phyloP scores from a whole-genome alignment of 1,140 invertebrate genomes.

The Zaprionus gabonicus region DNA sequence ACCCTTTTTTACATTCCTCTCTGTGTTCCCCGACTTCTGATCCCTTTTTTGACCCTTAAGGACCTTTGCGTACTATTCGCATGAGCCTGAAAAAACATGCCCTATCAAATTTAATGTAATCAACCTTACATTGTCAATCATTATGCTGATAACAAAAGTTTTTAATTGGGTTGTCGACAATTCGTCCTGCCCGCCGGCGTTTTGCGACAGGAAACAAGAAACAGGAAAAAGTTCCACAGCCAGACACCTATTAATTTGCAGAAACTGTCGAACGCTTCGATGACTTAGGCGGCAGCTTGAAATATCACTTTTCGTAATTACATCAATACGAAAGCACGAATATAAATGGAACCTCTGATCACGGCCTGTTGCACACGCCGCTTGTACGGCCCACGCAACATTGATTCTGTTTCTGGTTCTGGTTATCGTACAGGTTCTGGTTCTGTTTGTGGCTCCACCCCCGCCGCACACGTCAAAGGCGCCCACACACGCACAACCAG shows the following conservation, averaged over 20 bases:
- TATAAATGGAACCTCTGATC: conserved; percentile 38
- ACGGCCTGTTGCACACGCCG: conserved; percentile 39
- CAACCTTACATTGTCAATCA: conserved; percentile 64
- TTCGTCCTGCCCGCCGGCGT: conserved; percentile 15
- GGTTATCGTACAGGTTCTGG: neutral
- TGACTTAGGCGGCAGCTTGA: conserved; percentile 16
- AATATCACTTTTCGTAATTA: conserved; percentile 37
- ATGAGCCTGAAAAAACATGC: neutral
- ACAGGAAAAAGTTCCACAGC: neutral
- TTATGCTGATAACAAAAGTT: conserved; percentile 70
- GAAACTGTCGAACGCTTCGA: conserved; percentile 11
- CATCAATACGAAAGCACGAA: conserved; percentile 28
- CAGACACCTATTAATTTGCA: neutral
- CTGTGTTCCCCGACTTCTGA: neutral
- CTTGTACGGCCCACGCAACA: conserved; percentile 16
- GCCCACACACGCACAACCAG: conserved; percentile 10
- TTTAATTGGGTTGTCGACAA: conserved; percentile 71
- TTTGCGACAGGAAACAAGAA: conserved; percentile 8
- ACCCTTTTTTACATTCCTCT: conserved; percentile 9
- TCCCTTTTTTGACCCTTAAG: neutral
- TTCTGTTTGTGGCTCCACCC: conserved; percentile 1
- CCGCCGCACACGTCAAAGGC: neutral
- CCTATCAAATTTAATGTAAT: conserved; percentile 59
- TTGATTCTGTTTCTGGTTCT: neutral
- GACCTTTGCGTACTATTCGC: conserved; percentile 13